A percentile compares a stretch with the other conserved stretches of the same genome.
These are phyloP conservation scores for Gopherus evgoodei DNA, from an alignment of 2,113 vertebrate genomes.

Conservation along the genomic window DNA sequence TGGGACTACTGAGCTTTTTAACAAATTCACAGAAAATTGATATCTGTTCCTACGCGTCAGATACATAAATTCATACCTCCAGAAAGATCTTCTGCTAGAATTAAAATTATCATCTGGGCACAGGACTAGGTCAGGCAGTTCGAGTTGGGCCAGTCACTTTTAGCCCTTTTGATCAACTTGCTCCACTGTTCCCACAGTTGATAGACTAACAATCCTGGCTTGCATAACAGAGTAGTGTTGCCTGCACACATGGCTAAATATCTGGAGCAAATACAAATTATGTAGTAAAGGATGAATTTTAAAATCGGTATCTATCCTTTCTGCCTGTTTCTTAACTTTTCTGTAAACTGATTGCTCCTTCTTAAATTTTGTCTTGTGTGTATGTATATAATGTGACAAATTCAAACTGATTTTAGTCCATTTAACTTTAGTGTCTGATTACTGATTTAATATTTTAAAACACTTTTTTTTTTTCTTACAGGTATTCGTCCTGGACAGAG, in stretches of 20 bases:
- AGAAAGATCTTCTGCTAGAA: background rate
- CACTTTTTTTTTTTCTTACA: constrained; percentile 73
- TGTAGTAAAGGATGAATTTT: background rate
- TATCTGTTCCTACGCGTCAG: background rate
- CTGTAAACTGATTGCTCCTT: background rate
- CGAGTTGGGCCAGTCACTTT: background rate
- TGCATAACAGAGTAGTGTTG: background rate
- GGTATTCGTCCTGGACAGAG: constrained; percentile 95
- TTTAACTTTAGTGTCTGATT: background rate
- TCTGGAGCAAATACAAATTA: background rate
- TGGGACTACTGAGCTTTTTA: background rate
- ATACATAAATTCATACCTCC: background rate
- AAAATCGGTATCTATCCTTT: background rate
- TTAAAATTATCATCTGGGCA: background rate
- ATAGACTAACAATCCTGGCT: background rate
- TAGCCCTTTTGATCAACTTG: background rate
- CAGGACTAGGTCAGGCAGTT: background rate
- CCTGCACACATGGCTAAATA: background rate
- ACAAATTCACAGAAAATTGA: background rate
- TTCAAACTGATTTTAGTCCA: background rate
- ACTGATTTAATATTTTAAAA: background rate
- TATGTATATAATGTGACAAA: background rate
- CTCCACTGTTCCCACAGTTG: background rate
- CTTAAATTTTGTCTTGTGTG: constrained; percentile 26
- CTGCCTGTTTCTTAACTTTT: background rate